phyloP scores from a whole-genome alignment of 2,113 vertebrate species.

The Ursus arctos region DNA sequence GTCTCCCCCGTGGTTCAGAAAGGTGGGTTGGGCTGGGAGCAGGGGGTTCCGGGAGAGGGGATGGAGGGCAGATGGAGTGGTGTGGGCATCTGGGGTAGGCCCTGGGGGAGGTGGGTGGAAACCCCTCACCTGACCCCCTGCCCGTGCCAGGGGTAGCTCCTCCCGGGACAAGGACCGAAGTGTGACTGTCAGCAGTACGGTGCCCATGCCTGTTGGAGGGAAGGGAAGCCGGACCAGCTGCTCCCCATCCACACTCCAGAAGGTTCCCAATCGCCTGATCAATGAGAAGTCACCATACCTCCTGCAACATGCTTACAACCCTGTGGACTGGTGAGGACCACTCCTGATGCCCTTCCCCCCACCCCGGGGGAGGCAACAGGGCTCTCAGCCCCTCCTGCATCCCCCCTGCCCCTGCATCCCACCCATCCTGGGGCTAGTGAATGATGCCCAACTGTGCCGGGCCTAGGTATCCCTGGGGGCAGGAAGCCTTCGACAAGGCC shows the following conservation, averaged over 20 bases:
- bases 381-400: not conserved
- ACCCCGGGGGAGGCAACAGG: not conserved
- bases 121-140: not conserved
- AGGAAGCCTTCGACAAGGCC: slow-evolving; percentile 96
- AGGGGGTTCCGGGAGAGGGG: not conserved
- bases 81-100: not conserved
- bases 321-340: slow-evolving; percentile 94
- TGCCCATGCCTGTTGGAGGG: slow-evolving; percentile 90
- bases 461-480: slow-evolving; percentile 95
- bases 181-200: slow-evolving; percentile 62
- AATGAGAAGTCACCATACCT: slow-evolving; percentile 95
- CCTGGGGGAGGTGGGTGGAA: not conserved
- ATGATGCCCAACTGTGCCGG: not conserved
- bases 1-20: slow-evolving; percentile 81
- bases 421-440: not conserved
- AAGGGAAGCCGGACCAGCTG: slow-evolving; percentile 54
- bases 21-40: slow-evolving; percentile 59
- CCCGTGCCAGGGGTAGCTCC: slow-evolving; percentile 40
- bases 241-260: slow-evolving; percentile 62
- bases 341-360: not conserved
- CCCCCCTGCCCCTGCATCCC: not conserved
- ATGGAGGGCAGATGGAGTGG: not conserved
- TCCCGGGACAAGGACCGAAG: slow-evolving; percentile 84
- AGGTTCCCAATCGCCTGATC: slow-evolving; percentile 91
- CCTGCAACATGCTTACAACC: slow-evolving; percentile 96